Evolutionary conservation across 2,888 invertebrate species (phyloP), one percentile per base, ranked within the genome.

Genomic region (Ectemnius lituratus): DNA sequence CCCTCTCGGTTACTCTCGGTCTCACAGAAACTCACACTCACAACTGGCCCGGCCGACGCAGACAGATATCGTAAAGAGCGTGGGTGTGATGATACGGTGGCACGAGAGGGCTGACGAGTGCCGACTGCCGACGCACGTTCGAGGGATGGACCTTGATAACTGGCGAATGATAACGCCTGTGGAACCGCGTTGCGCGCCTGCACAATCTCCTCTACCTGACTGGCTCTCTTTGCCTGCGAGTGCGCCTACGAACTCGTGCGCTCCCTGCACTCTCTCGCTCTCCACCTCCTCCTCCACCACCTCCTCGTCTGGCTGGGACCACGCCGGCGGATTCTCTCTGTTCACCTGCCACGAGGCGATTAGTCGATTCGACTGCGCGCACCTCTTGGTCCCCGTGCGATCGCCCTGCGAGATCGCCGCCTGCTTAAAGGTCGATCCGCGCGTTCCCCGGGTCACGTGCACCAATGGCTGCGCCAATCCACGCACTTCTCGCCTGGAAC

Each of bases 291-390:
- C 16, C 18, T 27, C 18, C 63, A 23, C 37, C 14, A 14, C 11
- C 46, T 71, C 52, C 59, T 63, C 27, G 61, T 62, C 20, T 52
- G 37, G 46, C 68, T 62, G 52, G 16, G 63, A 27, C 27, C 62
- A 28, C 37, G 4, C 58, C 16, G 16, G 16, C 52, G 16, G 52
- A 37, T 52, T 16, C 16, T 52, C 14, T 52, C 27, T 64, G 67
- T 49, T 52, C 73, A 73, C 73, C 73, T 76, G 79, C 76, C 73
- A 73, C 79, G 79, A 76, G 76, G 68, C 68, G 77, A 73, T 77
- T 71, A 70, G 74, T 67, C 73, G 70, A 79, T 71, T 70, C 79
- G 79, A 79, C 79, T 78, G 79, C 45, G 37, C 60, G 28, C 27
- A 28, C 27, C 58, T 37, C 37, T 58, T 58, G 20, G 13, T 58